A percentile compares a stretch with the other conserved stretches of the same genome.
Evolutionary conservation across 2,797 vertebrate genomes (phyloP).

Genomic region (Natrix natrix): DNA sequence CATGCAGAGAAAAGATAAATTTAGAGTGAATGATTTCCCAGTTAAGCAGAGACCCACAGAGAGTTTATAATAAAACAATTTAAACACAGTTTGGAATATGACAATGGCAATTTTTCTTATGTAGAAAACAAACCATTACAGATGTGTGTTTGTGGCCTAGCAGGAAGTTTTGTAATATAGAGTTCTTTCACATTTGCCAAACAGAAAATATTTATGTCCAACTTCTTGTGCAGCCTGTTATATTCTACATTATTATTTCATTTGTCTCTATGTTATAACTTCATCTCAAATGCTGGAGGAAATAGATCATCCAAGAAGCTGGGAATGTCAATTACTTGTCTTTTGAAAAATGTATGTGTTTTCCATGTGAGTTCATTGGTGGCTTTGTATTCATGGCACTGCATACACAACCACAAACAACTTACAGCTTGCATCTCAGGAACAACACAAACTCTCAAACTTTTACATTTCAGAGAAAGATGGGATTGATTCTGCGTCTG

Average conservation of each 20-base stretch:
- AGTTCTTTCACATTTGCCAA: slow-evolving; percentile 50
- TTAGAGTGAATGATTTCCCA: slow-evolving; percentile 69
- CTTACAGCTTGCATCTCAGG: neutral
- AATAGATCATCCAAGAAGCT: slow-evolving; percentile 37
- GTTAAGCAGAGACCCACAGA: slow-evolving; percentile 67
- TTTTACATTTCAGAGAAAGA: neutral
- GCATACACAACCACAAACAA: neutral
- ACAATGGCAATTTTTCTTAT: slow-evolving; percentile 71
- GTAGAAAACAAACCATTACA: slow-evolving; percentile 69
- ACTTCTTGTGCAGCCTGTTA: slow-evolving; percentile 51
- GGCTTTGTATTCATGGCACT: neutral
- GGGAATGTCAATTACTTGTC: slow-evolving; percentile 27
- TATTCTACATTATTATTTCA: slow-evolving; percentile 58
- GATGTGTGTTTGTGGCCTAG: slow-evolving; percentile 64
- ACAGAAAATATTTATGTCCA: slow-evolving; percentile 54
- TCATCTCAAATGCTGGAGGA: slow-evolving; percentile 42
- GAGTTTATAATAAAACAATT: slow-evolving; percentile 75
- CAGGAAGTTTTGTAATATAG: slow-evolving; percentile 62
- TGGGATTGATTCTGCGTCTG: neutral
- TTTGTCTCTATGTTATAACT: slow-evolving; percentile 41
- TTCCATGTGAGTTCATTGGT: slow-evolving; percentile 28
- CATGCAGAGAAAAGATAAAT: slow-evolving; percentile 65
- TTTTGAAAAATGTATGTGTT: slow-evolving; percentile 36
- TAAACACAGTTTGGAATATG: slow-evolving; percentile 69
- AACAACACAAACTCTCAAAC: neutral